Evolutionary conservation across 2,888 invertebrate species (phyloP).

Genomic region (Cosmia pyralina): DNA sequence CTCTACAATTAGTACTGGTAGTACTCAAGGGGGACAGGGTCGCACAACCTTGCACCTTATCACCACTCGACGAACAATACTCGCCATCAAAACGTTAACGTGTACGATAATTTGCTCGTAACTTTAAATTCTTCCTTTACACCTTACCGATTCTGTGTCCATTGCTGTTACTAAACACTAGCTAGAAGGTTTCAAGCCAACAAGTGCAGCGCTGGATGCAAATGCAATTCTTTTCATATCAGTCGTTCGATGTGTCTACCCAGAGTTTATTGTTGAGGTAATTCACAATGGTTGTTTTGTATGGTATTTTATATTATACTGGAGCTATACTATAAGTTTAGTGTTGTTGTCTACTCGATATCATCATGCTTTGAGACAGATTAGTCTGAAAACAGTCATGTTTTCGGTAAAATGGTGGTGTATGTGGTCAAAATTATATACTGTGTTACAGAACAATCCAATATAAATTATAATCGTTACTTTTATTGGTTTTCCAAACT

Average conservation of each 20-base stretch:
- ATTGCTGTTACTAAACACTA: slow-evolving; percentile 13
- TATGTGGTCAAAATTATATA: neutral
- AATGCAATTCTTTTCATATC: slow-evolving; percentile 8
- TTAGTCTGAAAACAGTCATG: slow-evolving; percentile 6
- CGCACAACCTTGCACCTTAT: slow-evolving; percentile 59
- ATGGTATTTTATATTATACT: slow-evolving; percentile 25
- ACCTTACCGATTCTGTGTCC: slow-evolving; percentile 2
- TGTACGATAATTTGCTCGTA: neutral
- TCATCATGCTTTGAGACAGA: slow-evolving; percentile 1
- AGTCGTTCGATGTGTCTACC: neutral
- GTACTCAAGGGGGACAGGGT: slow-evolving; percentile 46
- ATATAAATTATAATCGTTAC: slow-evolving; percentile 19
- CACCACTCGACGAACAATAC: slow-evolving; percentile 44
- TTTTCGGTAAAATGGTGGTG: neutral
- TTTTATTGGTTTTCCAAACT: slow-evolving; percentile 30
- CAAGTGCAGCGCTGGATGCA: slow-evolving; percentile 25
- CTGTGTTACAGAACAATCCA: neutral
- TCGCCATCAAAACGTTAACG: slow-evolving; percentile 33
- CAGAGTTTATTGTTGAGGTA: slow-evolving; percentile 7
- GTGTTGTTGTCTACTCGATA: slow-evolving; percentile 11
- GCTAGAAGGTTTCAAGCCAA: neutral
- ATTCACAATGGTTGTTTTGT: slow-evolving; percentile 25
- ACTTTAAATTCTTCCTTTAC: too few species aligned
- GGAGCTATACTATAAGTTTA: slow-evolving; percentile 2
- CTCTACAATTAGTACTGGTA: slow-evolving; percentile 33